phyloP scores from a whole-genome alignment of 2,113 vertebrate genomes.

The Genyomyrus donnyi region DNA sequence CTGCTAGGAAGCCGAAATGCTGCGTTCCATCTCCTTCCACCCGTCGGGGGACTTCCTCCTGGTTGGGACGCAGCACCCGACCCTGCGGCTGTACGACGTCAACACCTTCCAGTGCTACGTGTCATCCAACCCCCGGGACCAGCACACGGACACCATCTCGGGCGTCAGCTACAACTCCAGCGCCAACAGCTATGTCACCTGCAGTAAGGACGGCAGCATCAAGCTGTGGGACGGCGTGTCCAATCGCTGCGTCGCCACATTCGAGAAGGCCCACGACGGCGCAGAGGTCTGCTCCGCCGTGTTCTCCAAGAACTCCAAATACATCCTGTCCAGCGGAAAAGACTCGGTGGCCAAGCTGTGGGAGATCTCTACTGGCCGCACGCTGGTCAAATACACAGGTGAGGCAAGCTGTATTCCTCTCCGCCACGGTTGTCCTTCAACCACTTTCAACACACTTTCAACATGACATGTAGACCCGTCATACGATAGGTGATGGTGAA shows the following conservation, averaged over 20 bases:
- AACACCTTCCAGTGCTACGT: conserved; percentile 98
- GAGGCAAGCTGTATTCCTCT: background rate
- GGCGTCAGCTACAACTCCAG: conserved; percentile 86
- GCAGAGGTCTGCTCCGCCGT: conserved; percentile 94
- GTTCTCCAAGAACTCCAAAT: conserved; percentile 97
- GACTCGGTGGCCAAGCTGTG: conserved; percentile 96
- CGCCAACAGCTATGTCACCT: conserved; percentile 90
- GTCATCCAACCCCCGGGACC: conserved; percentile 92
- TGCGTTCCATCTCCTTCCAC: conserved; percentile 94
- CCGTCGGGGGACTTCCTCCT: conserved; percentile 92
- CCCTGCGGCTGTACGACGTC: conserved; percentile 87
- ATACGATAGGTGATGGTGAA: background rate
- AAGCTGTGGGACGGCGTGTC: conserved; percentile 97
- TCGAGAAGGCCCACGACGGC: conserved; percentile 89
- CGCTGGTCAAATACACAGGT: conserved; percentile 96
- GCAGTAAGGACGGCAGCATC: conserved; percentile 95
- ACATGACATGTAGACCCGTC: background rate
- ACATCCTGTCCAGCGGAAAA: conserved; percentile 93
- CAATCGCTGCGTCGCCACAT: conserved; percentile 90
- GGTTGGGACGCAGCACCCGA: conserved; percentile 94
- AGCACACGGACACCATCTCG: conserved; percentile 92
- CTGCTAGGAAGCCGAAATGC: conserved; percentile 89
- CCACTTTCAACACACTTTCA: background rate
- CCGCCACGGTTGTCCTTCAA: background rate
- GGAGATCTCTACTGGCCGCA: conserved; percentile 95